These are phyloP conservation scores for Xestia ashworthii DNA, from an alignment of 2,888 invertebrate species.

Conservation along the genomic window DNA sequence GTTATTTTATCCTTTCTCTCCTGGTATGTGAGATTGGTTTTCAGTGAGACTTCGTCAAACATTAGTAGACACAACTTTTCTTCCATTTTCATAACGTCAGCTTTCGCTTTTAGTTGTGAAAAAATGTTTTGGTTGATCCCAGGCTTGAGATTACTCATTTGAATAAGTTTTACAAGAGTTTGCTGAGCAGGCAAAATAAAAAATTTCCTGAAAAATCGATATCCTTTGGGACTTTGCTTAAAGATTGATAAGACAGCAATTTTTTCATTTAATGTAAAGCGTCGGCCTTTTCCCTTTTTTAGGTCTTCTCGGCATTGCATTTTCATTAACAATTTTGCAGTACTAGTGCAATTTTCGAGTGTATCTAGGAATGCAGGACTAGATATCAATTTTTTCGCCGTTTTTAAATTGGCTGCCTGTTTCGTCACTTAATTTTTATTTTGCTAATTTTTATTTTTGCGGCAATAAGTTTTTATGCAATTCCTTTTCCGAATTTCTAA, in stretches of 20 bases:
- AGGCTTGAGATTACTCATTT: conserved; percentile 45
- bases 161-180: conserved; percentile 44
- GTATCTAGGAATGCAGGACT: conserved; percentile 19
- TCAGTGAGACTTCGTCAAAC: conserved; percentile 67
- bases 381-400: conserved; percentile 12
- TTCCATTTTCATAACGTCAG: conserved; percentile 49
- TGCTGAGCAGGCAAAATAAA: conserved; percentile 56
- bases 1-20: conserved; percentile 62
- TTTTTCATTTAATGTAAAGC: conserved; percentile 51
- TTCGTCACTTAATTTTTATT: conserved; percentile 17
- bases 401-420: conserved; percentile 19
- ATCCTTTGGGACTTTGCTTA: conserved; percentile 53
- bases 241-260: conserved; percentile 39
- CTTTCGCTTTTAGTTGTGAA: conserved; percentile 51
- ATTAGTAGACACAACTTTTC: conserved; percentile 60
- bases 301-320: conserved; percentile 15
- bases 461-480: conserved; percentile 22
- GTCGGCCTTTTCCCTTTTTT: conserved; percentile 50
- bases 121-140: conserved; percentile 64
- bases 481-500: no score
- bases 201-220: conserved; percentile 48
- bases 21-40: conserved; percentile 57
- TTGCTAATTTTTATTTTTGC: conserved; percentile 29
- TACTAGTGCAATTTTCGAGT: conserved; percentile 30
- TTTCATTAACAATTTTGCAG: conserved; percentile 32